Percentiles rank a stretch among this genome's conserved stretches.
Evolutionary conservation across 2,113 vertebrate species (phyloP).

Genomic region (Coptodon bakossiorum): DNA sequence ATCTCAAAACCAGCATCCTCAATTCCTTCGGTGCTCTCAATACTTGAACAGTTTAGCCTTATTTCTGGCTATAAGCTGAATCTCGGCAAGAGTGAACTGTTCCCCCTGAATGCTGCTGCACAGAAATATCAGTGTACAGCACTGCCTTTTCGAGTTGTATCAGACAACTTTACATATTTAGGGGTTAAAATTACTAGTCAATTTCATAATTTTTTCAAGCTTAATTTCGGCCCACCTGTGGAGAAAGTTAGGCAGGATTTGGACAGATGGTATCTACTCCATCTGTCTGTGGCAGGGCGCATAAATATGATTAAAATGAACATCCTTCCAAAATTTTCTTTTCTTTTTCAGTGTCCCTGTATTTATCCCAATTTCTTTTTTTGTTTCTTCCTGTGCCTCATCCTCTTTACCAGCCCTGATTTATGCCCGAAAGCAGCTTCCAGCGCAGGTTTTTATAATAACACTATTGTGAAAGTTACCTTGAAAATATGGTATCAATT

Average conservation of each 20-base stretch:
- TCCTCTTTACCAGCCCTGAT: neutral
- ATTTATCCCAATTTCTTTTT: neutral
- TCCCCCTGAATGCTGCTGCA: neutral
- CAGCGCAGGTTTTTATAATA: no score
- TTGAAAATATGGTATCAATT: no score
- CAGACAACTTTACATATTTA: neutral
- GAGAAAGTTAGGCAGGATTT: neutral
- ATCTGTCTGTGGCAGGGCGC: neutral
- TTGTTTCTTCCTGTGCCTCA: neutral
- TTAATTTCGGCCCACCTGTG: neutral
- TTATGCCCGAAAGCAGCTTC: no score
- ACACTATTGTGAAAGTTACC: no score
- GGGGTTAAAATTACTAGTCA: neutral
- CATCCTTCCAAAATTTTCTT: neutral
- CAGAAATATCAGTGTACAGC: neutral
- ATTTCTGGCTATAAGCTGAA: neutral
- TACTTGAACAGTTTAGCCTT: neutral
- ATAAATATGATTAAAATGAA: neutral
- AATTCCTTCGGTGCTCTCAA: neutral
- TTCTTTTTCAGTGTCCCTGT: neutral
- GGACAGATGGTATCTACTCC: neutral
- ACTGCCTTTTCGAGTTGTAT: neutral
- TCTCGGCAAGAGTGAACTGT: neutral
- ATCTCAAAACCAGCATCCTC: neutral
- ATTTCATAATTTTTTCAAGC: neutral